Percentiles rank a stretch among this genome's conserved stretches.
These are phyloP conservation scores for Penaeus vannamei DNA, from an alignment of 1,140 invertebrate genomes.

Conservation along the genomic window DNA sequence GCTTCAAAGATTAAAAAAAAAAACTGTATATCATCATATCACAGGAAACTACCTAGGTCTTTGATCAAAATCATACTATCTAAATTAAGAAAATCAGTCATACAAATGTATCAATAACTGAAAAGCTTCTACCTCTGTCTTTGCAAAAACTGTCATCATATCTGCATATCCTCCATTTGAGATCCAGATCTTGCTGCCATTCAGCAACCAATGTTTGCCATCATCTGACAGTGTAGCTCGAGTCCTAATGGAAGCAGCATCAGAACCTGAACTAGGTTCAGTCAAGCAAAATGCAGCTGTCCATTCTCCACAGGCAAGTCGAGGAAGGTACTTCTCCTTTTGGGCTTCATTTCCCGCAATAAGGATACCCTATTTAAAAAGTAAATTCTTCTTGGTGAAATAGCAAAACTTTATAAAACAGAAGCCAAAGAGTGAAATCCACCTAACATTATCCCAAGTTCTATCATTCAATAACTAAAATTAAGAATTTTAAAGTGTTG, in stretches of 20 bases:
- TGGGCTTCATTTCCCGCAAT: conserved; percentile 76
- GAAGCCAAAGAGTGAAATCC: no score
- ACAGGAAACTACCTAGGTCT: no score
- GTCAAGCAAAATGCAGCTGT: conserved; percentile 97
- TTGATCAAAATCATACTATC: no score
- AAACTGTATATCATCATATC: no score
- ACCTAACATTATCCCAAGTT: background rate
- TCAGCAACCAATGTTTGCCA: conserved; percentile 93
- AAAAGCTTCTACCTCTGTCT: conserved; percentile 79
- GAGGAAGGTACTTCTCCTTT: conserved; percentile 92
- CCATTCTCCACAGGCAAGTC: conserved; percentile 85
- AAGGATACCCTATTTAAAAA: conserved; percentile 55
- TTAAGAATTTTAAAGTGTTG: background rate
- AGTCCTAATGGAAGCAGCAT: conserved; percentile 87
- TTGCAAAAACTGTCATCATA: conserved; percentile 98
- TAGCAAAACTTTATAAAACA: background rate
- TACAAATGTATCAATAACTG: no score
- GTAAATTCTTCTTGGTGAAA: background rate
- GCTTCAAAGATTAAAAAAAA: no score
- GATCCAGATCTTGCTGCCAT: conserved; percentile 99
- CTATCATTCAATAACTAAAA: background rate
- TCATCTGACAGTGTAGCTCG: conserved; percentile 88
- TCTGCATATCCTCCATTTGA: conserved; percentile 98
- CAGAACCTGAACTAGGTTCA: conserved; percentile 94
- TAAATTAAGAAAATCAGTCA: no score